A percentile compares a stretch with the other conserved stretches of the same genome.
Evolutionary conservation across 2,113 vertebrate species (phyloP).

Genomic region (Cyanoderma ruficeps): DNA sequence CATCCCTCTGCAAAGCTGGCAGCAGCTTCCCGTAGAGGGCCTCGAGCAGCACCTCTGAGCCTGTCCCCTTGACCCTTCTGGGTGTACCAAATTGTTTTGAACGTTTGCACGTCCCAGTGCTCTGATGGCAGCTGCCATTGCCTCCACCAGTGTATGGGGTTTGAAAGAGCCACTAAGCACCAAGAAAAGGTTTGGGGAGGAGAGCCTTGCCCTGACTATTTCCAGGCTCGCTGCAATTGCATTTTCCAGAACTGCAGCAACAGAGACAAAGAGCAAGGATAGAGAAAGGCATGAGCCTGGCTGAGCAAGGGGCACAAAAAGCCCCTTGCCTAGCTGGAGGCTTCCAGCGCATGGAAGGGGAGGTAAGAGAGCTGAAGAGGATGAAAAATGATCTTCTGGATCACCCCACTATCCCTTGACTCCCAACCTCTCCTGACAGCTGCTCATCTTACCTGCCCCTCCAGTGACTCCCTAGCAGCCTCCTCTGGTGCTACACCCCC

Average conservation of each 20-base stretch:
- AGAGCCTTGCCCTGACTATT: background rate
- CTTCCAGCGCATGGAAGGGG: background rate
- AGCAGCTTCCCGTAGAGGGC: accelerated
- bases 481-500: background rate
- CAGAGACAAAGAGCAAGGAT: background rate
- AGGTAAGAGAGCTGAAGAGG: background rate
- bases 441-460: background rate
- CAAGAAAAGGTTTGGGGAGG: background rate
- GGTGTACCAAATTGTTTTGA: background rate
- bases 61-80: background rate
- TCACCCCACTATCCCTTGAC: background rate
- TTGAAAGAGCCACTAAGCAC: background rate
- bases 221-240: background rate
- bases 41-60: background rate
- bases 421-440: background rate
- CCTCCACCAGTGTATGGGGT: background rate
- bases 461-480: background rate
- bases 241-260: background rate
- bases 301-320: background rate
- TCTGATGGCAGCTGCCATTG: background rate
- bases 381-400: background rate
- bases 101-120: background rate
- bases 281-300: background rate
- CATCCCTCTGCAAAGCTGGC: background rate
- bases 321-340: background rate